Conservation (phyloP, 1,140 invertebrate species). For the Platorchestia sp. region DNA sequence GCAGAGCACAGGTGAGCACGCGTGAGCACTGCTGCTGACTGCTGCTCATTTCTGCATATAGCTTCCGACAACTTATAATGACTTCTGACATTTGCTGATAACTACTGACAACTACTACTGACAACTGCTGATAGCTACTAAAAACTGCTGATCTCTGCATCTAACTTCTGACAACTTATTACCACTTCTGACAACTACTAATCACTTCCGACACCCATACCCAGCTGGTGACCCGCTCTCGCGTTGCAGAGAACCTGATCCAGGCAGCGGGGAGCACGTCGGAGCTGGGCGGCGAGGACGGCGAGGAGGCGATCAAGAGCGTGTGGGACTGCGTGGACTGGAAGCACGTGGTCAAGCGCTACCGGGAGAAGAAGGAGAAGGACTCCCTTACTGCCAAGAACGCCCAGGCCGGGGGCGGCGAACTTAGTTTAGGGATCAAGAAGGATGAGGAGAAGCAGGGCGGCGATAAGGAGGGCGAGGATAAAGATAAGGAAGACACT, state of each 20-base stretch:
- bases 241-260: conserved; percentile 40
- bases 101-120: too few species aligned
- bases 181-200: too few species aligned
- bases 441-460: neutral
- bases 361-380: conserved; percentile 50
- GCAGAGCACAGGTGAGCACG: conserved; percentile 64
- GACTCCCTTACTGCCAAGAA: conserved; percentile 32
- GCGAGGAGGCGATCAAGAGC: conserved; percentile 37
- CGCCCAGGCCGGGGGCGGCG: neutral
- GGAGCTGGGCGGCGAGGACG: neutral
- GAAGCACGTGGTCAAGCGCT: conserved; percentile 13
- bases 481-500: neutral
- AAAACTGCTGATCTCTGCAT: too few species aligned
- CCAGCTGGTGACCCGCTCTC: too few species aligned
- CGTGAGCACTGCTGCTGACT: neutral
- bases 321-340: conserved; percentile 11
- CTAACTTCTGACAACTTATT: too few species aligned
- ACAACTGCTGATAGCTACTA: too few species aligned
- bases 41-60: neutral
- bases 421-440: neutral
- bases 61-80: too few species aligned
- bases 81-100: too few species aligned
- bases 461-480: neutral
- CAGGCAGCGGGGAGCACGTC: neutral
- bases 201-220: too few species aligned